phyloP scores from a whole-genome alignment of 2,888 invertebrate species.

The Caenorhabditis plicata region DNA sequence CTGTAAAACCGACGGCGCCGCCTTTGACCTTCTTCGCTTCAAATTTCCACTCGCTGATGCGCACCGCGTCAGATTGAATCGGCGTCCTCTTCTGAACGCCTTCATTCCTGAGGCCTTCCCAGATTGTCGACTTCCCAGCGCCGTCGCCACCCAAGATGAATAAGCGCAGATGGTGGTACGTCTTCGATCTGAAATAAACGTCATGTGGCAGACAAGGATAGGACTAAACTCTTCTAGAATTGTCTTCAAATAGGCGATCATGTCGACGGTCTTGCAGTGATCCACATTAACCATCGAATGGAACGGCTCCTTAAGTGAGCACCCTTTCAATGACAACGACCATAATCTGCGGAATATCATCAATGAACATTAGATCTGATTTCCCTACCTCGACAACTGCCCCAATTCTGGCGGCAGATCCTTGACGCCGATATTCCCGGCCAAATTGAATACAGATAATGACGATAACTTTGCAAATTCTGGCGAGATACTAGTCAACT shows the following conservation, averaged over 20 bases:
- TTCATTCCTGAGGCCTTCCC: conserved; percentile 39
- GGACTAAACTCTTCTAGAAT: conserved; percentile 70
- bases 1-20: conserved; percentile 80
- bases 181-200: conserved; percentile 75
- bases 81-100: conserved; percentile 35
- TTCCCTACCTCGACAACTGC: conserved; percentile 26
- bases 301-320: conserved; percentile 78
- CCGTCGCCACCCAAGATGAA: conserved; percentile 73
- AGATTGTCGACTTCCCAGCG: conserved; percentile 73
- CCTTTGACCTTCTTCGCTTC: conserved; percentile 69
- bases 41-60: conserved; percentile 91
- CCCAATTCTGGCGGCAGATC: conserved; percentile 90
- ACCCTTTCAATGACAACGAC: conserved; percentile 90
- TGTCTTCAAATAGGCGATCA: conserved; percentile 85
- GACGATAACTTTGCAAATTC: conserved; percentile 82
- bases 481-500: conserved; percentile 76
- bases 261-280: conserved; percentile 89
- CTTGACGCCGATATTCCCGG: conserved; percentile 73
- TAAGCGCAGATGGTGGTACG: conserved; percentile 90
- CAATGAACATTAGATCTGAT: not conserved
- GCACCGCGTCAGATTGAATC: conserved; percentile 71
- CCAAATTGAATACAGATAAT: conserved; percentile 89
- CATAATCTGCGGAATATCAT: conserved; percentile 80
- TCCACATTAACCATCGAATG: conserved; percentile 86
- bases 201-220: not conserved